A percentile compares a stretch with the other conserved stretches of the same genome.
These are phyloP conservation scores for Avahi laniger DNA, from an alignment of 2,797 vertebrate genomes.

Conservation along the genomic window DNA sequence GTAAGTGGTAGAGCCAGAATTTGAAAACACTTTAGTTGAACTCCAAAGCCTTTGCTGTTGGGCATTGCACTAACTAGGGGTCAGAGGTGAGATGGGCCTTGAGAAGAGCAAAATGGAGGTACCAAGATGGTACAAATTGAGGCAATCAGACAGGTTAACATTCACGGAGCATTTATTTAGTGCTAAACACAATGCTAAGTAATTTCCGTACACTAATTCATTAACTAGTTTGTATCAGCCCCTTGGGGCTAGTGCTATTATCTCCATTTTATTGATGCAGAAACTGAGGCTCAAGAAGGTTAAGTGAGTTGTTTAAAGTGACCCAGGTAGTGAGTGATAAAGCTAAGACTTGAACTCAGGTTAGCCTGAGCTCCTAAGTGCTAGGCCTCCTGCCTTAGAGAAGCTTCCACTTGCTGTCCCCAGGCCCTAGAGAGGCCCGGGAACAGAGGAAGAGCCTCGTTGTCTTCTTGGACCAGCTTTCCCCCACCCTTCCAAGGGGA, in stretches of 20 bases:
- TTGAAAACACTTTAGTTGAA: conserved; percentile 18
- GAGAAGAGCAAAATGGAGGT: conserved; percentile 24
- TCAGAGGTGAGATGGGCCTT: neutral
- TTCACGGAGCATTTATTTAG: neutral
- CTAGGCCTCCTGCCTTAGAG: neutral
- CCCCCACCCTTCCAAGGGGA: neutral
- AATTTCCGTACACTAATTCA: neutral
- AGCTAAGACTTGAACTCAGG: neutral
- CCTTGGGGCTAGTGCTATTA: neutral
- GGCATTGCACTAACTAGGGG: neutral
- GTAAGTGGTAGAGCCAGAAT: neutral
- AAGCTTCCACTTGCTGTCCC: neutral
- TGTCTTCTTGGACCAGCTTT: neutral
- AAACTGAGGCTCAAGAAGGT: conserved; percentile 20
- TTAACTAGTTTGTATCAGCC: neutral
- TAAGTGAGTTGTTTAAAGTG: neutral
- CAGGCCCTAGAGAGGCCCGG: neutral
- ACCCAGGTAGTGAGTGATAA: neutral
- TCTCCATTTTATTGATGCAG: neutral
- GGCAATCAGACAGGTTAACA: neutral
- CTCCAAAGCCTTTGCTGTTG: conserved; percentile 14
- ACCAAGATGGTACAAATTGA: neutral
- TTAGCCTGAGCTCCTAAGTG: neutral
- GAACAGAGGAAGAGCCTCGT: neutral
- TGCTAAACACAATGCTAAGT: neutral